Evolutionary conservation across 2,888 invertebrate species (phyloP).

Genomic region (Metopia argyrocephala): DNA sequence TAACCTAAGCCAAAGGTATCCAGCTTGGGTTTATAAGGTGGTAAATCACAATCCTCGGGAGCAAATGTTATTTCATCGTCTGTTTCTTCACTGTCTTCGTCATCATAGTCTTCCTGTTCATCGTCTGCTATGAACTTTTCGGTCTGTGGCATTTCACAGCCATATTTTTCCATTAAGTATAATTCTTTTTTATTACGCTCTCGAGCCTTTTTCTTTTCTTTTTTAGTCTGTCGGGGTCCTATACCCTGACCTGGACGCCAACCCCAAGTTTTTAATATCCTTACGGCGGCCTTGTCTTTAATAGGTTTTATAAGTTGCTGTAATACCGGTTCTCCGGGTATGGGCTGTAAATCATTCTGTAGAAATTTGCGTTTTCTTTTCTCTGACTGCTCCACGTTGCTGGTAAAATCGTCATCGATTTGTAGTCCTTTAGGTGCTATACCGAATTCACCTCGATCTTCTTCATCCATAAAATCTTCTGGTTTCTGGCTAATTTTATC

Average conservation of each 20-base stretch:
- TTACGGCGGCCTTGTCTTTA: constrained; percentile 93
- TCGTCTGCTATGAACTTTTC: constrained; percentile 31
- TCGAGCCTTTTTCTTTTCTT: constrained; percentile 76
- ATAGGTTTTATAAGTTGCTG: constrained; percentile 85
- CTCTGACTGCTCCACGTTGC: constrained; percentile 67
- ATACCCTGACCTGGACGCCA: constrained; percentile 93
- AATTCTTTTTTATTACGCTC: constrained; percentile 73
- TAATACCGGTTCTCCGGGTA: constrained; percentile 84
- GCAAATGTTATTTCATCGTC: constrained; percentile 80
- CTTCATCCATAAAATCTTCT: constrained; percentile 99
- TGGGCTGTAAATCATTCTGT: constrained; percentile 70
- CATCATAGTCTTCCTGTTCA: constrained; percentile 61
- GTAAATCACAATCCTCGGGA: constrained; percentile 89
- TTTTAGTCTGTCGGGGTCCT: constrained; percentile 77
- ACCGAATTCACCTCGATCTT: constrained; percentile 96
- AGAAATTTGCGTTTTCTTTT: constrained; percentile 77
- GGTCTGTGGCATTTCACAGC: constrained; percentile 68
- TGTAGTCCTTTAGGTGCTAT: constrained; percentile 93
- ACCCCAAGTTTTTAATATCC: constrained; percentile 92
- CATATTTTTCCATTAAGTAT: constrained; percentile 75
- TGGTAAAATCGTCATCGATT: constrained; percentile 87
- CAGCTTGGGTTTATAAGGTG: constrained; percentile 86
- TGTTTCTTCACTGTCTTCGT: constrained; percentile 63
- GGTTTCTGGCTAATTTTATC: constrained; percentile 81
- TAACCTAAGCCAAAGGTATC: constrained; percentile 91